Percentiles rank a stretch among this genome's conserved stretches.
phyloP scores from a whole-genome alignment of 1,140 invertebrate species.

The Drosophila ficusphila region DNA sequence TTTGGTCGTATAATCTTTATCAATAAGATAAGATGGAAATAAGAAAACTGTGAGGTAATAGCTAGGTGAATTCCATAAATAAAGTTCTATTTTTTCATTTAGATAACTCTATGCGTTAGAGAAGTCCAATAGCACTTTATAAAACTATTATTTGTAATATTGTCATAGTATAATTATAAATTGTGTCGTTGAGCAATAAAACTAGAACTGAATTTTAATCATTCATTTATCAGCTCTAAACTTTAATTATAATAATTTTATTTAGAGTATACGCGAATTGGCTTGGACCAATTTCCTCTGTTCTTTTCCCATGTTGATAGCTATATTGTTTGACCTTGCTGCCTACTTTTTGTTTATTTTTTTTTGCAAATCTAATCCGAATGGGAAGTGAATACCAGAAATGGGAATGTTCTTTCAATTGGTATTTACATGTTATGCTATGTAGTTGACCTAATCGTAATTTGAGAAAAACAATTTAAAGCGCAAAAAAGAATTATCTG shows the following conservation, averaged over 20 bases:
- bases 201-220: too few relatives aligned
- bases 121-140: not conserved
- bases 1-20: not conserved
- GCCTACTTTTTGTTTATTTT: slow-evolving; percentile 8
- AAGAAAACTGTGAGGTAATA: not conserved
- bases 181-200: too few relatives aligned
- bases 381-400: slow-evolving; percentile 36
- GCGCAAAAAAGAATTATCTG: slow-evolving; percentile 23
- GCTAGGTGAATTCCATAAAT: slow-evolving; percentile 4
- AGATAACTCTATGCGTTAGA: not conserved
- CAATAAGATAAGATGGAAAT: not conserved
- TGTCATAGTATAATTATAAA: too few relatives aligned
- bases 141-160: too few relatives aligned
- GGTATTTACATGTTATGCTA: slow-evolving; percentile 19
- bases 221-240: too few relatives aligned
- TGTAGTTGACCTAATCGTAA: slow-evolving; percentile 35
- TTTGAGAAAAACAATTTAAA: slow-evolving; percentile 29
- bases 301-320: slow-evolving; percentile 35
- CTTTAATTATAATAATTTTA: not conserved
- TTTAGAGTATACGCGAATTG: not conserved
- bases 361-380: slow-evolving; percentile 46
- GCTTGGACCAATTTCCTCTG: not conserved
- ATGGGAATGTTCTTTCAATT: slow-evolving; percentile 34
- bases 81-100: too few relatives aligned
- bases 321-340: slow-evolving; percentile 30